Conservation (phyloP, 2,888 invertebrate genomes). For the Leucozona laternaria region DNA sequence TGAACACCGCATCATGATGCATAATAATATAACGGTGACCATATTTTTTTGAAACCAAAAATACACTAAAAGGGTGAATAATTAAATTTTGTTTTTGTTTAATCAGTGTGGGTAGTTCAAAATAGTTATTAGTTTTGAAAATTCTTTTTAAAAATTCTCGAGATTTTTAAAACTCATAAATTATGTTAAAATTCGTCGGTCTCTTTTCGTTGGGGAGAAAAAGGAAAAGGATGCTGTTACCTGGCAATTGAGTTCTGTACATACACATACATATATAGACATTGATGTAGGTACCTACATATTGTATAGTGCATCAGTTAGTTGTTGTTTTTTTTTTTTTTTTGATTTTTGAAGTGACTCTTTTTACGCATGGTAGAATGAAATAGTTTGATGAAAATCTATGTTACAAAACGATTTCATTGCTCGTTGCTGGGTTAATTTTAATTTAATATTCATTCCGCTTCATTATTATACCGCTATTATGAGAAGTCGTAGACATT, state of each 20-base stretch:
- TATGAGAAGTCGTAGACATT: too few species aligned
- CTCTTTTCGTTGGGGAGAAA: not conserved
- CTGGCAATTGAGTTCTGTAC: not conserved
- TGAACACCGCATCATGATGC: constrained; percentile 34
- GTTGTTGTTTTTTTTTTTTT: too few species aligned
- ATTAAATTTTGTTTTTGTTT: not conserved
- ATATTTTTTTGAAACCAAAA: not conserved
- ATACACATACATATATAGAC: too few species aligned
- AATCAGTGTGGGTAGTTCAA: not conserved
- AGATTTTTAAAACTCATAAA: not conserved
- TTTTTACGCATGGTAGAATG: not conserved
- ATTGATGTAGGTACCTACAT: not conserved
- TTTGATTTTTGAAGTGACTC: not conserved
- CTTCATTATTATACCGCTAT: too few species aligned
- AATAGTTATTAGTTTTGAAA: not conserved
- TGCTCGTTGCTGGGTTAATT: too few species aligned
- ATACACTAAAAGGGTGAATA: not conserved
- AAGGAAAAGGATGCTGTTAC: not conserved
- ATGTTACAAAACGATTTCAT: too few species aligned
- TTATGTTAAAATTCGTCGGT: not conserved
- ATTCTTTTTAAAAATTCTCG: not conserved
- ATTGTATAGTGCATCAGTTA: too few species aligned
- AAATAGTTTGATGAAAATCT: too few species aligned
- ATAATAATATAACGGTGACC: constrained; percentile 14
- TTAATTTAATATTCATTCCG: too few species aligned